Conservation (phyloP, 2,113 vertebrate species). For the Grammomys surdaster region DNA sequence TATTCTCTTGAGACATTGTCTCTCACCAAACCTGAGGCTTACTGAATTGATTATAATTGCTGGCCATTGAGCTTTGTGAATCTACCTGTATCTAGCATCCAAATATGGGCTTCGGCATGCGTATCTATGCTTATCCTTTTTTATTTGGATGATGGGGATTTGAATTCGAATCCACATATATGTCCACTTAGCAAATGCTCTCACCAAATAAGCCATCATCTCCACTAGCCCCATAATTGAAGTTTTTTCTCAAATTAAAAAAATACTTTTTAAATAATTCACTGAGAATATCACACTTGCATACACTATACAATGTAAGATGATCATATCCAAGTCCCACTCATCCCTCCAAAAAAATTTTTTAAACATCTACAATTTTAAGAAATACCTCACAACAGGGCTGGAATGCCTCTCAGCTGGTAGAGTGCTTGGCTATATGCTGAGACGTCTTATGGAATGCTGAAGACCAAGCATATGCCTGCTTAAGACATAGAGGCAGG, state of each 20-base stretch:
- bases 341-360: not conserved
- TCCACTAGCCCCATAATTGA: not conserved
- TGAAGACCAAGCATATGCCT: too few species aligned
- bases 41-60: not conserved
- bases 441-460: not conserved
- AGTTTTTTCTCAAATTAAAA: not conserved
- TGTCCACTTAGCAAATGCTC: not conserved
- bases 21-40: not conserved
- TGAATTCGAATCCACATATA: not conserved
- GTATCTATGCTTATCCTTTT: not conserved
- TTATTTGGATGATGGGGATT: not conserved
- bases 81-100: not conserved
- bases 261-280: not conserved
- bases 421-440: not conserved
- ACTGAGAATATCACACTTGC: not conserved
- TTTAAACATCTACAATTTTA: slow-evolving; percentile 40
- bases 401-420: not conserved
- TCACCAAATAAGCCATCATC: not conserved
- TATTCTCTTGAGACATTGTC: not conserved
- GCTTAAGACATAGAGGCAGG: not conserved
- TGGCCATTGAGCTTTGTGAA: not conserved
- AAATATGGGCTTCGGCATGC: not conserved
- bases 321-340: not conserved
- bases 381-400: not conserved
- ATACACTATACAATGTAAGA: not conserved